These are phyloP conservation scores for Loriculus beryllinus DNA, from an alignment of 2,797 vertebrate species.

Conservation along the genomic window DNA sequence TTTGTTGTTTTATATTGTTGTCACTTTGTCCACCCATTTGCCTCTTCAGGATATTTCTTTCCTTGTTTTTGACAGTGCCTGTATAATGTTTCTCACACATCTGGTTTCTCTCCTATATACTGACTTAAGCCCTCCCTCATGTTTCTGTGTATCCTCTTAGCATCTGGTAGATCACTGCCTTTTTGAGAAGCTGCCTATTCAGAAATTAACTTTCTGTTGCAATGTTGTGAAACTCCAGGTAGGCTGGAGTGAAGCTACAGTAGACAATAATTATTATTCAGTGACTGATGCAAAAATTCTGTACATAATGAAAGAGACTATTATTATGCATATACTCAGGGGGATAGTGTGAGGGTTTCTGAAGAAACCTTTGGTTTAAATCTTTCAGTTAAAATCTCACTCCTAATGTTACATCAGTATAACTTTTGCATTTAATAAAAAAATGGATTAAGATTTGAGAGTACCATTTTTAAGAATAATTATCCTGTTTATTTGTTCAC, in stretches of 20 bases:
- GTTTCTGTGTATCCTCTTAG: conserved; percentile 61
- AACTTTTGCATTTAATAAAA: conserved; percentile 15
- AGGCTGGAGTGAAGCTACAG: not conserved
- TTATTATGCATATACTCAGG: conserved; percentile 50
- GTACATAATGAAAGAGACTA: conserved; percentile 58
- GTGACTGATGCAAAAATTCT: conserved; percentile 9
- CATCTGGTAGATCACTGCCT: conserved; percentile 48
- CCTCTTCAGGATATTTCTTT: conserved; percentile 37
- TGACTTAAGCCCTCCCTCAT: conserved; percentile 41
- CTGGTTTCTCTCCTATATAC: conserved; percentile 43
- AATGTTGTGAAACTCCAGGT: conserved; percentile 5
- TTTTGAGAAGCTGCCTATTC: conserved; percentile 22
- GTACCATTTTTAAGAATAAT: not conserved
- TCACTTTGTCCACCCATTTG: conserved; percentile 54
- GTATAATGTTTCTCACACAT: conserved; percentile 44
- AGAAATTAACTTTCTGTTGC: conserved; percentile 22
- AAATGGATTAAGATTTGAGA: not conserved
- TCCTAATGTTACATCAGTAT: conserved; percentile 56
- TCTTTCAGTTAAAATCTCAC: conserved; percentile 69
- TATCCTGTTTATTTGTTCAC: not conserved
- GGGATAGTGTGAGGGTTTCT: conserved; percentile 59
- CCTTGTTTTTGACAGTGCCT: conserved; percentile 20
- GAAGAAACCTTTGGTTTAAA: conserved; percentile 69
- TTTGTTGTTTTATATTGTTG: conserved; percentile 48
- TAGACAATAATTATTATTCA: conserved; percentile 39